Percentiles rank a stretch among this genome's conserved stretches.
Evolutionary conservation across 2,113 vertebrate species (phyloP).

Genomic region (Taurulus bubalis): DNA sequence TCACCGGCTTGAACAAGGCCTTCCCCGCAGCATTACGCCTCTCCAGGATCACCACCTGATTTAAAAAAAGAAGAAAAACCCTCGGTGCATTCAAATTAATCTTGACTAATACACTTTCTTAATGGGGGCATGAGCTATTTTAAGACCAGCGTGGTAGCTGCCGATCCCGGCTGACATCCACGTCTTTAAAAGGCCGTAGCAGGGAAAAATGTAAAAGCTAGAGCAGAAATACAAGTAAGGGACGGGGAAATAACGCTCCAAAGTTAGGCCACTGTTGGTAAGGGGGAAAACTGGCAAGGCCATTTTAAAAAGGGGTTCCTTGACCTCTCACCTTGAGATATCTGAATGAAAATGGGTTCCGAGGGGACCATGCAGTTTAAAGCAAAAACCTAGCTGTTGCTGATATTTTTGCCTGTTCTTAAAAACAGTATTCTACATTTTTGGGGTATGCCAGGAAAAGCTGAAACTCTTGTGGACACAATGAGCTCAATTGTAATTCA

Average conservation of each 20-base stretch:
- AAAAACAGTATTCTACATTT: background rate
- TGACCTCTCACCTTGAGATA: no score
- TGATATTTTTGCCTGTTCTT: background rate
- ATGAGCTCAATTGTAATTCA: no score
- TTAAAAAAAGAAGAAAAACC: background rate
- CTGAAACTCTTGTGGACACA: background rate
- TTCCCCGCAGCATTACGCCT: conserved; percentile 89
- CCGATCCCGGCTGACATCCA: background rate
- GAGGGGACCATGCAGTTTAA: background rate
- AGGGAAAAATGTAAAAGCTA: no score
- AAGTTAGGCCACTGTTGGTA: background rate
- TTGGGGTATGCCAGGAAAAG: background rate
- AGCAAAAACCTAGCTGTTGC: background rate
- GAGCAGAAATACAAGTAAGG: no score
- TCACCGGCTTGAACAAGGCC: conserved; percentile 86
- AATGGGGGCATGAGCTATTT: background rate
- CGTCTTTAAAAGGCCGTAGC: background rate
- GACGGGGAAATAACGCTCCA: no score
- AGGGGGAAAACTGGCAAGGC: background rate
- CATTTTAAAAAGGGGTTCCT: no score
- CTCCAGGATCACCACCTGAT: conserved; percentile 93
- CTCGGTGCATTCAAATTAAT: accelerated
- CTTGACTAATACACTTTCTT: background rate
- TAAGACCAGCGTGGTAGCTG: background rate
- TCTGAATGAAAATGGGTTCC: no score